phyloP scores from a whole-genome alignment of 1,140 invertebrate genomes.

The Drosophila kanapiae region DNA sequence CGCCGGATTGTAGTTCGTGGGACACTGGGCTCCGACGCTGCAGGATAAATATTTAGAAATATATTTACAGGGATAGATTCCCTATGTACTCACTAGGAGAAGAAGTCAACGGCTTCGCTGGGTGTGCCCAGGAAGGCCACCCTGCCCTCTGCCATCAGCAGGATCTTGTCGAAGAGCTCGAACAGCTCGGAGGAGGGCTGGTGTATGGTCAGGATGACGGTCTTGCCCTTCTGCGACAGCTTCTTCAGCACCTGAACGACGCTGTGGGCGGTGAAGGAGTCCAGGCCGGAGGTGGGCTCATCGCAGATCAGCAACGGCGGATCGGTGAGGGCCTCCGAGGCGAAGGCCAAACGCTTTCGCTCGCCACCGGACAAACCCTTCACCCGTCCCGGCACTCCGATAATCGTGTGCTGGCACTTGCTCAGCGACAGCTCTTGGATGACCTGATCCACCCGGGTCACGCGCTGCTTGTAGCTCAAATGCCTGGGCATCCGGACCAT shows the following conservation, averaged over 20 bases:
- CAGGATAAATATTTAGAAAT: background rate
- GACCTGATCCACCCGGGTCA: conserved; percentile 95
- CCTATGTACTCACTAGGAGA: conserved; percentile 89
- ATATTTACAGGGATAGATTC: background rate
- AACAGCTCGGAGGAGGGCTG: conserved; percentile 98
- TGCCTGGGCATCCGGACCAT: conserved; percentile 95
- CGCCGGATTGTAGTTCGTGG: conserved; percentile 96
- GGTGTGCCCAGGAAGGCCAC: conserved; percentile 95
- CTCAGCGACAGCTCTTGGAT: conserved; percentile 90
- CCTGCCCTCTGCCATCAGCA: conserved; percentile 96
- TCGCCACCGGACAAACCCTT: conserved; percentile 98
- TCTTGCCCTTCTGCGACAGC: conserved; percentile 93
- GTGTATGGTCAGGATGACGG: conserved; percentile 97
- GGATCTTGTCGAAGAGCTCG: conserved; percentile 95
- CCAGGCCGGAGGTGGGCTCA: conserved; percentile 96
- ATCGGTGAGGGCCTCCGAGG: conserved; percentile 97
- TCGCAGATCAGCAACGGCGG: conserved; percentile 98
- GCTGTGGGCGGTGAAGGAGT: conserved; percentile 95
- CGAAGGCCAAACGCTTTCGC: conserved; percentile 97
- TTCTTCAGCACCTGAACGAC: conserved; percentile 94
- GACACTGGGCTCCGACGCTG: conserved; percentile 91
- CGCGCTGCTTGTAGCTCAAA: conserved; percentile 91
- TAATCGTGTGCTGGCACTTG: conserved; percentile 95
- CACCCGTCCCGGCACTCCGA: conserved; percentile 93
- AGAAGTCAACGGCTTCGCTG: conserved; percentile 92